Evolutionary conservation across 2,888 invertebrate species (phyloP), one percentile per base, ranked within the genome.

Genomic region (Himalopsyche japonica): DNA sequence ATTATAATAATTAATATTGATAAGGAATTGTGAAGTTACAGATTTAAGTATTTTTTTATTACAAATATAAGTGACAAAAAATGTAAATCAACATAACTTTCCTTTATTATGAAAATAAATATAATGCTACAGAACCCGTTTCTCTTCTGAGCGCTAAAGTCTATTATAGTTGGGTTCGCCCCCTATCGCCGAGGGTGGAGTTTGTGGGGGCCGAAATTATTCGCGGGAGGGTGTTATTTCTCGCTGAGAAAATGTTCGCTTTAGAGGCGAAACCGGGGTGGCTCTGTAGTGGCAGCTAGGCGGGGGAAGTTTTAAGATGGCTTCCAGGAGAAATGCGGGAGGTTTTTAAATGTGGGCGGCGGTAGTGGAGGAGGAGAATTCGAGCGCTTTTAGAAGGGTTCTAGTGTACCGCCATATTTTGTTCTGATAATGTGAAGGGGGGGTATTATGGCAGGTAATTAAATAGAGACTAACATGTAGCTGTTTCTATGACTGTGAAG

Each of bases 271-370:
- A 80, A 76, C 82, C 47, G 79, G 79, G 70, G 70, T 70, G 37
- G 47, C 24, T 70, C 34, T 37, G 80, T 37, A 64, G 79, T 18
- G 37, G 37, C n/a, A 82, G 64, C n/a, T 12, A 64, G 77, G 82
- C 30, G 78, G 64, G 47, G 76, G 85, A 79, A 24, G 64, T 85
- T 85, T 84, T 85, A 85, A 85, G 85, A 85, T 85, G 85, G 85
- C 82, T 85, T 85, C 85, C 85, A 30, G 32, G 78, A 47, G 15
- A 48, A 78, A 78, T 78, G 79, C 80, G 83, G 57, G 37, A 32
- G 76, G 57, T 27, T 47, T 27, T 32, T 76, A 43, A 34, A 27
- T 43, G 30, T 48, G 34, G 57, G 76, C 12, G 20, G 84, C 70
- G 47, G 30, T 43, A 70, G 79, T 43, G 43, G 15, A 27, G 70